Evolutionary conservation across 2,797 vertebrate genomes (phyloP), one percentile per base, ranked within the genome.

Genomic region (Cetoscarus ocellatus): DNA sequence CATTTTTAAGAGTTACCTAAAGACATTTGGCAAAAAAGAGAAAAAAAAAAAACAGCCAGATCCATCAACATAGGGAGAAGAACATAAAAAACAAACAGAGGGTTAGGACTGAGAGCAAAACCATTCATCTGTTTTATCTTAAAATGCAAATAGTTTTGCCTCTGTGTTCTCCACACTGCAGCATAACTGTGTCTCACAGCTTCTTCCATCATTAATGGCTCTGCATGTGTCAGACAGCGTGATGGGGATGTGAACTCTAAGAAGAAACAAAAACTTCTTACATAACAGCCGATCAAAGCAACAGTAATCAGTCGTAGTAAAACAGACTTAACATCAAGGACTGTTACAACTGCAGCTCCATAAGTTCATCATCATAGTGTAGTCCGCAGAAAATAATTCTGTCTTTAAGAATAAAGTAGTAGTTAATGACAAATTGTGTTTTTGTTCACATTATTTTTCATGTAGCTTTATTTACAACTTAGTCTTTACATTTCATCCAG

Each of bases 181-280:
- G 62, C 44, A 19, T 15, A 61, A 63, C 66, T 82, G 82, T 63
- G 73, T 51, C 75, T 87, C 76, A 83, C 78, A 76, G 82, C 76
- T 73, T 75, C 77, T 75, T 70, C 82, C 73, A 75, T 86, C 85
- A 84, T 90, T 80, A 86, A 47, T 73, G 77, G 3, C 88, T 80
- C 73, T 15, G 83, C 66, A 43, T 82, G 85, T 81, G 79, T 87
- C 80, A 82, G 88, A 77, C 67, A 13, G 60, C 35, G 38, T 39
- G 68, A 75, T 50, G 74, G 6, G 38, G 38, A 75, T 81, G 82
- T 55, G 56, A 81, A 67, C 48, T 70, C 63, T 63, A 74, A 12
- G 47, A 68, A 63, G 66, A 68, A 71, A 48, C 69, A 74, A 17
- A 65, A 61, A 34, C 2, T 14, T 51, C 19, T 51, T 55, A 57